These are phyloP conservation scores for Parasteatoda lunata DNA, from an alignment of 2,888 invertebrate genomes.

Conservation along the genomic window DNA sequence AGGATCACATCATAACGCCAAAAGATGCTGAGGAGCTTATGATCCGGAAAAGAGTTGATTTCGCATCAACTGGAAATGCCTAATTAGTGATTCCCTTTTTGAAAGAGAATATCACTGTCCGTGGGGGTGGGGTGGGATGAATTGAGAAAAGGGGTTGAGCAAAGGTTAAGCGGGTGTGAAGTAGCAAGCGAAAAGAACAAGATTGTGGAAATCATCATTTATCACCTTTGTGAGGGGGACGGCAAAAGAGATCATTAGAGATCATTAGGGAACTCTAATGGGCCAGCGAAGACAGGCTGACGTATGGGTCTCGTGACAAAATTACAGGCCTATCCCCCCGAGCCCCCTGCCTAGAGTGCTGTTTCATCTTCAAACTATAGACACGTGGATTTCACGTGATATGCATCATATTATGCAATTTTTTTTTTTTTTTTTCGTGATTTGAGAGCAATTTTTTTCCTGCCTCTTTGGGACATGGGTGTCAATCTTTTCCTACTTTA, in stretches of 20 bases:
- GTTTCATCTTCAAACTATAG: conserved; percentile 3
- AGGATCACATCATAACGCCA: too few species aligned
- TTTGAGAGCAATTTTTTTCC: neutral
- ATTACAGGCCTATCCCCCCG: conserved; percentile 48
- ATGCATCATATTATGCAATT: neutral
- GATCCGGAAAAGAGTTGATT: conserved; percentile 56
- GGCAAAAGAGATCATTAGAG: conserved; percentile 64
- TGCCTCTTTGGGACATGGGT: neutral
- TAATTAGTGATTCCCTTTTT: conserved; percentile 54
- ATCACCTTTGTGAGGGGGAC: conserved; percentile 57
- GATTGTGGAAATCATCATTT: conserved; percentile 68
- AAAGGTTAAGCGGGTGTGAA: conserved; percentile 67
- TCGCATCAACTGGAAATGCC: conserved; percentile 31
- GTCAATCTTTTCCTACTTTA: conserved; percentile 26
- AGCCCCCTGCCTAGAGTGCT: conserved; percentile 1
- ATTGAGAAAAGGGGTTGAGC: neutral
- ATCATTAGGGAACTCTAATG: conserved; percentile 67
- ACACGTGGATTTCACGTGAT: conserved; percentile 22
- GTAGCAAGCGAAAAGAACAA: conserved; percentile 43
- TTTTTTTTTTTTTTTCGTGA: conserved; percentile 21
- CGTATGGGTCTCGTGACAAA: conserved; percentile 65
- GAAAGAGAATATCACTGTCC: conserved; percentile 30
- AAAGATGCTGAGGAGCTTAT: conserved; percentile 21
- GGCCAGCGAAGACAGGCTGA: conserved; percentile 65
- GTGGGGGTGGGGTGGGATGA: neutral